Conservation (phyloP, 2,113 vertebrate genomes). For the Ciconia boyciana region DNA sequence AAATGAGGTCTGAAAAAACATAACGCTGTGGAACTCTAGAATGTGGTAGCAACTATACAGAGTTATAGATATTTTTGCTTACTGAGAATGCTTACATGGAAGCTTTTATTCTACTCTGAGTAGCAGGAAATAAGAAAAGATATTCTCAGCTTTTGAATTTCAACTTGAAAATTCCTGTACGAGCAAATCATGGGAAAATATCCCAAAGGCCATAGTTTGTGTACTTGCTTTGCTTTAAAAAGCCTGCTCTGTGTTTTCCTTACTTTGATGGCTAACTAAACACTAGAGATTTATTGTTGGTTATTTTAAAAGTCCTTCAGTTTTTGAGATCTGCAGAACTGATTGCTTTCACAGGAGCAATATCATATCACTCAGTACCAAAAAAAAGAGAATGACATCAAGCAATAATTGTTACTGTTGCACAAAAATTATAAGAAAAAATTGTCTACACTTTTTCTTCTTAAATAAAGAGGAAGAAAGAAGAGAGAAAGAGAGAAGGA, state of each 20-base stretch:
- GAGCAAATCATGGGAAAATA: constrained; percentile 55
- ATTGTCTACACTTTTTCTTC: background rate
- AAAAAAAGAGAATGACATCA: background rate
- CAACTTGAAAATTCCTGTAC: constrained; percentile 12
- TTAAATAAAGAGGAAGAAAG: background rate
- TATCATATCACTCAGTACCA: background rate
- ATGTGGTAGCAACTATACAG: background rate
- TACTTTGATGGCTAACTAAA: constrained; percentile 47
- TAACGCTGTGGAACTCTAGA: background rate
- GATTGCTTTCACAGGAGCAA: background rate
- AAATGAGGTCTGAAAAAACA: background rate
- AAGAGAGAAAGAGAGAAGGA: background rate
- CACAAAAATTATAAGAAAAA: background rate
- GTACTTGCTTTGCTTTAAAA: constrained; percentile 19
- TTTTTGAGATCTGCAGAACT: background rate
- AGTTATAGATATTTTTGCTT: constrained; percentile 28
- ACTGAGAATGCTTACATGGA: constrained; percentile 23
- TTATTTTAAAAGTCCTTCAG: constrained; percentile 16
- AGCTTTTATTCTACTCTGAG: constrained; percentile 8
- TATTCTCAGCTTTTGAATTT: constrained; percentile 52
- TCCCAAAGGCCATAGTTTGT: background rate
- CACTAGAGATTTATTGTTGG: background rate
- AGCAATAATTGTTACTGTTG: background rate
- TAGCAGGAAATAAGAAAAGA: constrained; percentile 54
- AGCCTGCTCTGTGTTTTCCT: constrained; percentile 9